These are phyloP conservation scores for Chlorops oryzae DNA, from an alignment of 1,140 invertebrate species.

Conservation along the genomic window DNA sequence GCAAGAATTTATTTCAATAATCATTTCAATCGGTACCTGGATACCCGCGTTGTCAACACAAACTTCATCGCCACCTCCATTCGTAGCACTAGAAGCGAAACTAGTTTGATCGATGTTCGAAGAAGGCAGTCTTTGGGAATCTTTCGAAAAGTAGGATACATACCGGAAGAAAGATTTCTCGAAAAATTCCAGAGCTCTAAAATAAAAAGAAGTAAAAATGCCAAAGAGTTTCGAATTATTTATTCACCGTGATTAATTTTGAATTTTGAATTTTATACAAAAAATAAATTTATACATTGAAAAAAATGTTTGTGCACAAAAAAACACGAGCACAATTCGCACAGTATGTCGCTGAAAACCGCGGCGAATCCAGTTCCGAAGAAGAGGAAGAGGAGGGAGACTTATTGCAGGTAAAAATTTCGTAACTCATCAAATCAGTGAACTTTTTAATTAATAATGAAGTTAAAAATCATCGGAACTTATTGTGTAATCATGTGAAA, in stretches of 20 bases:
- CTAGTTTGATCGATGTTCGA: no score
- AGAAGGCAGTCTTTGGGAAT: constrained; percentile 19
- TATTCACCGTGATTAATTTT: no score
- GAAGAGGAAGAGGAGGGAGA: constrained; percentile 44
- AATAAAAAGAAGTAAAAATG: neutral
- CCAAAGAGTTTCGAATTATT: neutral
- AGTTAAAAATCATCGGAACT: neutral
- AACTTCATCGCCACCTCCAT: no score
- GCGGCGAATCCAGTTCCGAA: constrained; percentile 31
- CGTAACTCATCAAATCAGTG: neutral
- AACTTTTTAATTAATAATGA: neutral
- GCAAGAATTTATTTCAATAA: no score
- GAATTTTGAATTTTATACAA: neutral
- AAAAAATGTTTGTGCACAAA: constrained; percentile 40
- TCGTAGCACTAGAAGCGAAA: no score
- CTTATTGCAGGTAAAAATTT: constrained; percentile 39
- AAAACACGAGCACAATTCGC: constrained; percentile 33
- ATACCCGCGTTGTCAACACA: no score
- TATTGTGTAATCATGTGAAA: neutral
- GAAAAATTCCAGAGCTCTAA: neutral
- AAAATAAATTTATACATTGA: neutral
- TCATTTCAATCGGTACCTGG: no score
- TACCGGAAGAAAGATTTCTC: no score
- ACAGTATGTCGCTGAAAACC: constrained; percentile 41
- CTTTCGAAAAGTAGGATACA: no score